These are phyloP conservation scores for Sarcophaga rosellei DNA, from an alignment of 2,888 invertebrate genomes.

Conservation along the genomic window DNA sequence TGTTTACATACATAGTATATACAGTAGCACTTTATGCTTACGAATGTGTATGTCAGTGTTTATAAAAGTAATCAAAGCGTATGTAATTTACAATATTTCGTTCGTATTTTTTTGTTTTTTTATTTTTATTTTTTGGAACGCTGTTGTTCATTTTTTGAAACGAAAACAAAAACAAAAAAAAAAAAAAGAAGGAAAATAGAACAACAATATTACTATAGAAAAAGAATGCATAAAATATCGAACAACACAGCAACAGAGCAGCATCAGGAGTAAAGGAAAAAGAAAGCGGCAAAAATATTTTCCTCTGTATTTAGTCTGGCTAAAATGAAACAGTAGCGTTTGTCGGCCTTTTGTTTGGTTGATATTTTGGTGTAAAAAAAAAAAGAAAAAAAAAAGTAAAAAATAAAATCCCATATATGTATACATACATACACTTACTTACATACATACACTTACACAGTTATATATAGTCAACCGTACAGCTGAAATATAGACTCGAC, in stretches of 20 bases:
- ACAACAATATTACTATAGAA: constrained; percentile 13
- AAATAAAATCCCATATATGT: neutral
- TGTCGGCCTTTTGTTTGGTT: constrained; percentile 3
- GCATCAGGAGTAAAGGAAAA: neutral
- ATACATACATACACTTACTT: neutral
- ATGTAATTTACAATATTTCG: constrained; percentile 66
- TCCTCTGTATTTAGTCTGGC: constrained; percentile 58
- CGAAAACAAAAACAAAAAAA: constrained; percentile 42
- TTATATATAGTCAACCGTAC: too few species aligned
- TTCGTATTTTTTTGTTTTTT: constrained; percentile 37
- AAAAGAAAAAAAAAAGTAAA: constrained; percentile 20
- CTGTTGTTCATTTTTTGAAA: constrained; percentile 48
- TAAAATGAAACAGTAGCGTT: constrained; percentile 55
- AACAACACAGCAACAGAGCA: constrained; percentile 2
- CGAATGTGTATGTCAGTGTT: neutral
- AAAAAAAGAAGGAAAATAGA: neutral
- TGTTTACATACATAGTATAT: neutral
- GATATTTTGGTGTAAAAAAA: constrained; percentile 8
- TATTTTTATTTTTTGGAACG: constrained; percentile 23
- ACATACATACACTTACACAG: neutral
- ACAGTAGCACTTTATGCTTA: neutral
- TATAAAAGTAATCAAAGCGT: constrained; percentile 59
- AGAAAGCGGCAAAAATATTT: neutral
- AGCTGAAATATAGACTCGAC: too few species aligned
- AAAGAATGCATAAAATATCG: constrained; percentile 54